phyloP scores from a whole-genome alignment of 2,888 invertebrate genomes.

The Chalcosyrphus nemorum region DNA sequence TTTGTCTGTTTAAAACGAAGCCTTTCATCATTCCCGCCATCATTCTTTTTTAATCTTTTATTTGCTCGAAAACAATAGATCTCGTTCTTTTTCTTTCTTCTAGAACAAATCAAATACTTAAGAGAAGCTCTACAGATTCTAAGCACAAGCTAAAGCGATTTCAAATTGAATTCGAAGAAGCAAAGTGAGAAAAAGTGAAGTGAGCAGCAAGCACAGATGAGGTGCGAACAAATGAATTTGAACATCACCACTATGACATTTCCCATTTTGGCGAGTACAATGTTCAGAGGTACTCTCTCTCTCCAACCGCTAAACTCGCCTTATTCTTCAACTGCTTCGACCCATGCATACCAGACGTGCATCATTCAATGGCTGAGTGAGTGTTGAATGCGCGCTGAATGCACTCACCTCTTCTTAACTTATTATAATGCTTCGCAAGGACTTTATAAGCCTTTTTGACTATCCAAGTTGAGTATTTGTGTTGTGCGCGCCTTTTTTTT shows the following conservation, averaged over 20 bases:
- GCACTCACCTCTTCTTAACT: slow-evolving; percentile 72
- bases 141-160: slow-evolving; percentile 31
- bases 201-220: slow-evolving; percentile 44
- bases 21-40: background rate
- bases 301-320: background rate
- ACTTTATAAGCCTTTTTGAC: slow-evolving; percentile 73
- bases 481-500: slow-evolving; percentile 66
- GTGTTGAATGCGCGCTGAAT: slow-evolving; percentile 70
- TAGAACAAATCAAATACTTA: slow-evolving; percentile 42
- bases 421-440: slow-evolving; percentile 72
- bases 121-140: slow-evolving; percentile 13
- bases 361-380: slow-evolving; percentile 68
- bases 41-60: slow-evolving; percentile 8
- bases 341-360: slow-evolving; percentile 57
- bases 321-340: slow-evolving; percentile 30
- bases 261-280: slow-evolving; percentile 42
- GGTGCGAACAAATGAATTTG: slow-evolving; percentile 63
- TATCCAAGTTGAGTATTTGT: slow-evolving; percentile 73
- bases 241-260: slow-evolving; percentile 28
- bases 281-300: slow-evolving; percentile 14
- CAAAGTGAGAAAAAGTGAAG: slow-evolving; percentile 12
- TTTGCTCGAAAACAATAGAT: slow-evolving; percentile 26
- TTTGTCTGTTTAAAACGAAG: background rate
- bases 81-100: background rate
- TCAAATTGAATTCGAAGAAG: slow-evolving; percentile 34